These are phyloP conservation scores for Phymastichus coffea DNA, from an alignment of 1,140 invertebrate species.

Conservation along the genomic window DNA sequence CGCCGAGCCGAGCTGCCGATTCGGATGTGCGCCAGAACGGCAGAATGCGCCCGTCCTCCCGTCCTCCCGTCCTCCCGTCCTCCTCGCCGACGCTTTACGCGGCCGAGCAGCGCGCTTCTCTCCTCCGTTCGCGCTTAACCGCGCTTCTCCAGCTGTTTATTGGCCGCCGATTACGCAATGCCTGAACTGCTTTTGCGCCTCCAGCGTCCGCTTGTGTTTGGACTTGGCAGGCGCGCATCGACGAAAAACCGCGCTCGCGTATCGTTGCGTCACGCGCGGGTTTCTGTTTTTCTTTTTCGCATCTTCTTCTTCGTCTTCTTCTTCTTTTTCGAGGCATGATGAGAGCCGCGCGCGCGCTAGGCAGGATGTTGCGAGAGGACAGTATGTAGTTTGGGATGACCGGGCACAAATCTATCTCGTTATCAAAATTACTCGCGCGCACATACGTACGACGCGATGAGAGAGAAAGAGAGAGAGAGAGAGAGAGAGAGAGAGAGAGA, in stretches of 20 bases:
- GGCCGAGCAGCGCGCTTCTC: no score
- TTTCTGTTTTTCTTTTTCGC: slow-evolving; percentile 3
- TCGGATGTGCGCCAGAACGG: slow-evolving; percentile 26
- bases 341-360: not conserved
- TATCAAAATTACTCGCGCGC: not conserved
- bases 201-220: no score
- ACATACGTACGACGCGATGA: not conserved
- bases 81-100: not conserved
- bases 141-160: no score
- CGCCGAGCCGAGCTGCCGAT: slow-evolving; percentile 17
- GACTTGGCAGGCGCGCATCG: no score
- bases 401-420: slow-evolving; percentile 1
- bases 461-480: not conserved
- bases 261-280: not conserved
- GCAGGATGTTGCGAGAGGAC: not conserved
- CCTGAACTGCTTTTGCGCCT: no score
- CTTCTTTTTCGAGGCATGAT: slow-evolving; percentile 19
- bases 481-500: not conserved
- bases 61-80: not conserved
- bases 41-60: no score
- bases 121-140: no score
- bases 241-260: no score
- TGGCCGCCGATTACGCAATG: no score
- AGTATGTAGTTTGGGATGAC: not conserved
- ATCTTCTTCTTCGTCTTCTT: no score